Percentiles rank a stretch among this genome's conserved stretches.
Evolutionary conservation across 2,113 vertebrate species (phyloP).

Genomic region (Xyliphius kryptos): DNA sequence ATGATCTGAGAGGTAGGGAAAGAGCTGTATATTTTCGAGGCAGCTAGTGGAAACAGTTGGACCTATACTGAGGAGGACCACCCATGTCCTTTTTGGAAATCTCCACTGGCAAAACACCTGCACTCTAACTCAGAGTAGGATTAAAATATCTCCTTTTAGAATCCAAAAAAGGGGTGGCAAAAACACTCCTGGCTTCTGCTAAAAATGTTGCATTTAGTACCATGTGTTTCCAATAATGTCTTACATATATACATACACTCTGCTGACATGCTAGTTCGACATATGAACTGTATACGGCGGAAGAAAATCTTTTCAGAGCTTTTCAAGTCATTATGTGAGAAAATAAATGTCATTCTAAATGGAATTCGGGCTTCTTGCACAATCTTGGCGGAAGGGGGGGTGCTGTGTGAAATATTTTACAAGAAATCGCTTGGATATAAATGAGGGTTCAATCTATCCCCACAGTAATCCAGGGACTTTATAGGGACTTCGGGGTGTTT

Average conservation of each 20-base stretch:
- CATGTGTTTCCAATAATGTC: conserved; percentile 9
- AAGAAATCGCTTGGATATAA: conserved; percentile 60
- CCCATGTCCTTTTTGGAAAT: conserved; percentile 52
- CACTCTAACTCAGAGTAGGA: conserved; percentile 34
- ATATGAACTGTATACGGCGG: conserved; percentile 14
- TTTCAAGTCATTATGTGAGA: conserved; percentile 19
- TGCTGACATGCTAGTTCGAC: conserved; percentile 14
- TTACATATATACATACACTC: conserved; percentile 1
- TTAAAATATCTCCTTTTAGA: too few relatives aligned
- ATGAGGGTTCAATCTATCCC: conserved; percentile 65
- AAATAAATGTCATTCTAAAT: conserved; percentile 33
- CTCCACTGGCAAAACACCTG: conserved; percentile 61
- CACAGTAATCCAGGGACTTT: conserved; percentile 66
- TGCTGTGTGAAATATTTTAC: conserved; percentile 56
- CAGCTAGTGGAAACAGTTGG: conserved; percentile 42
- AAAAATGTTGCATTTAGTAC: conserved; percentile 55
- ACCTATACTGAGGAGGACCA: conserved; percentile 33
- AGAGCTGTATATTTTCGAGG: conserved; percentile 55
- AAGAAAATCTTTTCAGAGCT: conserved; percentile 19
- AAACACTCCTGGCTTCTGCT: conserved; percentile 55
- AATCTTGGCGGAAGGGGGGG: too few relatives aligned
- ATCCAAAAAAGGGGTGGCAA: too few relatives aligned
- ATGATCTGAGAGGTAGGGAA: conserved; percentile 32
- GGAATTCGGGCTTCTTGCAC: conserved; percentile 28
- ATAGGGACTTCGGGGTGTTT: conserved; percentile 75